Evolutionary conservation across 1,140 invertebrate genomes (phyloP).

Genomic region (Meloidogyne floridensis): DNA sequence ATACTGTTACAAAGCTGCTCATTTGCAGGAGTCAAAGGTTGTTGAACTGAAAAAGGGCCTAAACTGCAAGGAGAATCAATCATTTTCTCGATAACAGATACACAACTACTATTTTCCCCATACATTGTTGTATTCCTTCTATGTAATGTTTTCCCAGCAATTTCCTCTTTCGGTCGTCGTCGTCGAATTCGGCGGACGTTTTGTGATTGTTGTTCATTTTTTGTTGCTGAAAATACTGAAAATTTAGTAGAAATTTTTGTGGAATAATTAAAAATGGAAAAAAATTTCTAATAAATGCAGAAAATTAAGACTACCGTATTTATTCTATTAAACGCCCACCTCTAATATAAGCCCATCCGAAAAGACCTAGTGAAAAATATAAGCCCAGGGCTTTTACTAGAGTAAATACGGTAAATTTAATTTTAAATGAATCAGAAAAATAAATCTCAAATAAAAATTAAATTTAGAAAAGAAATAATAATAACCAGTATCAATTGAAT

Average conservation of each 20-base stretch:
- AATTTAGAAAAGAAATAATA: neutral
- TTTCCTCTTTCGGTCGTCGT: neutral
- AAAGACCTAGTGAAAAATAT: too few relatives aligned
- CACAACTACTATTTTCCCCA: neutral
- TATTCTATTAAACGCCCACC: too few relatives aligned
- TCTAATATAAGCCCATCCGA: too few relatives aligned
- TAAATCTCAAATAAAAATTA: neutral
- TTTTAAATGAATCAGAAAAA: neutral
- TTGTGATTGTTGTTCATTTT: neutral
- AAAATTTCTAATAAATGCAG: too few relatives aligned
- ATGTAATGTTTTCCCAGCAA: neutral
- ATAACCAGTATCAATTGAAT: neutral
- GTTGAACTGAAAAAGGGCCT: neutral
- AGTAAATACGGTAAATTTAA: too few relatives aligned
- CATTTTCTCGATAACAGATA: neutral
- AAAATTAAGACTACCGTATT: too few relatives aligned
- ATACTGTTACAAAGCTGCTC: neutral
- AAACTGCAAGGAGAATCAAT: neutral
- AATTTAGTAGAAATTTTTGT: neutral
- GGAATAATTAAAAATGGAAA: neutral
- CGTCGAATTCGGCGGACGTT: neutral
- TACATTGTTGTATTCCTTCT: neutral
- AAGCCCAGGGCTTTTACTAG: too few relatives aligned
- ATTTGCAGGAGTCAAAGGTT: neutral
- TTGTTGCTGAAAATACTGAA: neutral